Percentiles rank a stretch among this genome's conserved stretches.
These are phyloP conservation scores for Phenganax subtilis DNA, from an alignment of 92 coral and sea anemone species.

Conservation along the genomic window DNA sequence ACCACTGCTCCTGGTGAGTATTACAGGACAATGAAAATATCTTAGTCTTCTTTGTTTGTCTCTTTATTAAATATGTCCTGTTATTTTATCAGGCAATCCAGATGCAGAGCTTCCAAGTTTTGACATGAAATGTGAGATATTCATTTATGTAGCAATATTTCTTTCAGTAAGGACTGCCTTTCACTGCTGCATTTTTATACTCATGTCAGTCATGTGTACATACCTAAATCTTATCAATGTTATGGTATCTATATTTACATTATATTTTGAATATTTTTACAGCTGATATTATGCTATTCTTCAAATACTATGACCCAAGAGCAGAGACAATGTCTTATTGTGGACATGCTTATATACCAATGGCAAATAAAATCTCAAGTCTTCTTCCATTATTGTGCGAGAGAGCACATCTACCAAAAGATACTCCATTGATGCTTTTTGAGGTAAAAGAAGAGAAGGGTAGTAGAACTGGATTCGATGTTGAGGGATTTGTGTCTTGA, in stretches of 20 bases:
- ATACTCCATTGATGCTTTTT: slow-evolving; percentile 68
- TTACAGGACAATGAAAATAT: background rate
- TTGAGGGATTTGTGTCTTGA: background rate
- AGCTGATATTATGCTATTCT: slow-evolving; percentile 90
- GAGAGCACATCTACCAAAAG: slow-evolving; percentile 78
- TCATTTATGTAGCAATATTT: background rate
- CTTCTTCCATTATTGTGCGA: slow-evolving; percentile 76
- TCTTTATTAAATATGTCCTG: background rate
- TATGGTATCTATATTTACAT: background rate
- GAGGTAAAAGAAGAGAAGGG: slow-evolving; percentile 55
- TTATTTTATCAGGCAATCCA: slow-evolving; percentile 53
- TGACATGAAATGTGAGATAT: slow-evolving; percentile 71
- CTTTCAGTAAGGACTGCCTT: background rate
- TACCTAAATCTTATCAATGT: no score
- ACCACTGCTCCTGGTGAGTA: slow-evolving; percentile 86
- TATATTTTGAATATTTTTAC: background rate
- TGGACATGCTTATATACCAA: slow-evolving; percentile 70
- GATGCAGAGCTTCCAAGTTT: slow-evolving; percentile 64
- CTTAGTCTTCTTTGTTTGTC: background rate
- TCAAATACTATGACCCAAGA: slow-evolving; percentile 90
- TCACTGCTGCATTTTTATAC: background rate
- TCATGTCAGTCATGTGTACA: background rate
- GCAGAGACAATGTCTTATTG: slow-evolving; percentile 69
- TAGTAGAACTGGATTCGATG: background rate
- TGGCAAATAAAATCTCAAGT: slow-evolving; percentile 63